phyloP scores from a whole-genome alignment of 2,888 invertebrate species.

The Lithophane socia region DNA sequence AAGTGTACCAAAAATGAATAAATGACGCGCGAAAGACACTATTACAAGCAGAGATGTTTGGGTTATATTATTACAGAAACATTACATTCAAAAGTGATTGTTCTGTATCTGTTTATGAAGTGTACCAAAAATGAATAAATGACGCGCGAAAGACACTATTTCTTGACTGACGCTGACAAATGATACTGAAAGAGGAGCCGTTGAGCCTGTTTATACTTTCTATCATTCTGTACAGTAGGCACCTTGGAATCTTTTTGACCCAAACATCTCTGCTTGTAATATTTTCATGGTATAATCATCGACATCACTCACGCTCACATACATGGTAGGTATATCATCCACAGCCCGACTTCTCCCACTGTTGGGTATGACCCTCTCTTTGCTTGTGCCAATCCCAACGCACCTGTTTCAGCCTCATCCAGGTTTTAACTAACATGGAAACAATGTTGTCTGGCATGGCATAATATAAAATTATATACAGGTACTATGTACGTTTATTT shows the following conservation, averaged over 20 bases:
- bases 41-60: too few relatives aligned
- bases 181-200: neutral
- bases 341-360: neutral
- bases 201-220: neutral
- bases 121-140: neutral
- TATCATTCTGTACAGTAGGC: neutral
- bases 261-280: too few relatives aligned
- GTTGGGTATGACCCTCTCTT: neutral
- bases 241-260: too few relatives aligned
- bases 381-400: neutral
- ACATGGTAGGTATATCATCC: neutral
- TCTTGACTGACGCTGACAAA: slow-evolving; percentile 9
- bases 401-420: too few relatives aligned
- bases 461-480: too few relatives aligned
- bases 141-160: neutral
- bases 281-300: too few relatives aligned
- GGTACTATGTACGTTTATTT: neutral
- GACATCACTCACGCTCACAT: too few relatives aligned
- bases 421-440: neutral
- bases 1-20: too few relatives aligned
- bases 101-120: slow-evolving; percentile 1
- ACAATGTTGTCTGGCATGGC: neutral
- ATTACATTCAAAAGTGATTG: neutral
- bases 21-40: too few relatives aligned
- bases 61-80: neutral